Percentiles rank a stretch among this genome's conserved stretches.
phyloP scores from a whole-genome alignment of 1,140 invertebrate genomes.

The Ceratina calcarata region DNA sequence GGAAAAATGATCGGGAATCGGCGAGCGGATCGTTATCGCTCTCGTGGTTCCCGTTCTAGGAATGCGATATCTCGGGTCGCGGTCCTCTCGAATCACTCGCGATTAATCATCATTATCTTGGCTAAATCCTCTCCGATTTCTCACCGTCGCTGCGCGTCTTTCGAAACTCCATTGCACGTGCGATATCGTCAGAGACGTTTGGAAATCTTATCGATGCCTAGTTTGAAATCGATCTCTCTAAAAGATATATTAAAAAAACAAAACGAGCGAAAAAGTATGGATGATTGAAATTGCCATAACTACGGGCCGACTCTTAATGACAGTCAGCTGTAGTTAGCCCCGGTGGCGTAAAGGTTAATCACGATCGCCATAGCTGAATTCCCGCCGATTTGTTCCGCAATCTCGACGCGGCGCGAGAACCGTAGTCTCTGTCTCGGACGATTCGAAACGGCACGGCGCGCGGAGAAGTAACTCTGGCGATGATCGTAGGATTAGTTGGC shows the following conservation, averaged over 20 bases:
- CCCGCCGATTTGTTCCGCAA: slow-evolving; percentile 35
- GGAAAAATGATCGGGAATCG: slow-evolving; percentile 2
- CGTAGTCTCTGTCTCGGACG: not conserved
- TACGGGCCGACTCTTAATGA: not conserved
- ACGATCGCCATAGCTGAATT: slow-evolving; percentile 16
- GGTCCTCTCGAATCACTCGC: slow-evolving; percentile 34
- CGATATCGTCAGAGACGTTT: not conserved
- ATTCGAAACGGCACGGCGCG: slow-evolving; percentile 17
- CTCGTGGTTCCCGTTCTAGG: slow-evolving; percentile 3
- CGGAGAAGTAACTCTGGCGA: not conserved
- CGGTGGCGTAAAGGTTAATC: slow-evolving; percentile 32
- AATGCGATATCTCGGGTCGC: slow-evolving; percentile 31
- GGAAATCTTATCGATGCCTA: not conserved
- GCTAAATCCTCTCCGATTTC: slow-evolving; percentile 42
- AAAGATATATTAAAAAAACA: no score
- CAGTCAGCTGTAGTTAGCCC: not conserved
- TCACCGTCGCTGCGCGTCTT: not conserved
- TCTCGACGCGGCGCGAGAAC: slow-evolving; percentile 3
- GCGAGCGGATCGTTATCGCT: slow-evolving; percentile 22
- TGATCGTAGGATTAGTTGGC: slow-evolving; percentile 3
- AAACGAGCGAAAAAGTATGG: not conserved
- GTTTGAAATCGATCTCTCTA: no score
- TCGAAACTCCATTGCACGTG: slow-evolving; percentile 14
- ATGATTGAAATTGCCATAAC: not conserved
- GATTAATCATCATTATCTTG: slow-evolving; percentile 47